These are phyloP conservation scores for Melieria crassipennis DNA, from an alignment of 2,888 invertebrate genomes.

Conservation along the genomic window DNA sequence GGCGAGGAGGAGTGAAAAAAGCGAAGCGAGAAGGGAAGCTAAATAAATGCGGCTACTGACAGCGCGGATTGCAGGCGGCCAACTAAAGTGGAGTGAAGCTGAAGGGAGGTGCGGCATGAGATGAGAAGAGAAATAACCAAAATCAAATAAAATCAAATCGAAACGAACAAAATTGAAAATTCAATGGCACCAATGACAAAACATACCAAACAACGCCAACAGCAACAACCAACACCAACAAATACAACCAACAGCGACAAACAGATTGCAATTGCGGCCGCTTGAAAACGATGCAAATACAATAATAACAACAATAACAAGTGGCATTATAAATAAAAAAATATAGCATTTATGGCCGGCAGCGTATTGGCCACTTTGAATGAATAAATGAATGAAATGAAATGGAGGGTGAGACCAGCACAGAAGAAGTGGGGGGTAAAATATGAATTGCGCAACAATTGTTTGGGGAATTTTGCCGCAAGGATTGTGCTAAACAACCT, in stretches of 20 bases:
- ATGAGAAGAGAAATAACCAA: slow-evolving; percentile 16
- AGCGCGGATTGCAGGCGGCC: not conserved
- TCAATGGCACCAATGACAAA: slow-evolving; percentile 21
- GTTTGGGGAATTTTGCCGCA: no score
- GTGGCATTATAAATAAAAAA: not conserved
- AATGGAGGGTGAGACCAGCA: no score
- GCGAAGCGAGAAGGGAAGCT: not conserved
- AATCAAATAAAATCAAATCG: slow-evolving; percentile 40
- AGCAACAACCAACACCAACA: slow-evolving; percentile 29
- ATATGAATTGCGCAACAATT: no score
- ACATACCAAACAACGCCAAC: slow-evolving; percentile 13
- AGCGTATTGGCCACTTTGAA: no score
- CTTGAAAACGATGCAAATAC: no score
- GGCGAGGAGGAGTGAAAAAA: not conserved
- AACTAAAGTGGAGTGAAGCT: not conserved
- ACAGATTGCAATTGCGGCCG: no score
- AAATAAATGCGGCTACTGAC: slow-evolving; percentile 1
- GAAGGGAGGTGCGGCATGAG: not conserved
- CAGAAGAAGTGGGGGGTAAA: no score
- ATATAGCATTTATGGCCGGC: not conserved
- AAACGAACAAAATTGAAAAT: slow-evolving; percentile 32
- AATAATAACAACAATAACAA: no score
- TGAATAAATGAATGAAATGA: no score
- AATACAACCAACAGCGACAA: slow-evolving; percentile 15
- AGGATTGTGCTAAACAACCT: no score